Evolutionary conservation across 1,140 invertebrate genomes (phyloP).

Genomic region (Magallana gigas): DNA sequence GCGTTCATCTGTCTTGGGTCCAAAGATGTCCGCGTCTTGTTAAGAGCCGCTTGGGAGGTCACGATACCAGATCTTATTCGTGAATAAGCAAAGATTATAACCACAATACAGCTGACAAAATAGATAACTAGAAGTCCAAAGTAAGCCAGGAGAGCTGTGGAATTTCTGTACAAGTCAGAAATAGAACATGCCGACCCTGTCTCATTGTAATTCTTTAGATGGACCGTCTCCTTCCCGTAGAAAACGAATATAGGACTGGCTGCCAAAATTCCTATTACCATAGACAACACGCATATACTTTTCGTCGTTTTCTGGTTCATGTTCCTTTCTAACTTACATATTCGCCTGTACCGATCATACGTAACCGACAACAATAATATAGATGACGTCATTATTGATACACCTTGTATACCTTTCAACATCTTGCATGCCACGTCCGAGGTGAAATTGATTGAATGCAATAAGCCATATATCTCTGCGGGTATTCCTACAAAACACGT

Average conservation of each 20-base stretch:
- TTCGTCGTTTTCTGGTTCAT: not conserved
- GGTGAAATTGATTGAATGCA: not conserved
- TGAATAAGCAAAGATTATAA: not conserved
- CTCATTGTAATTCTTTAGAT: not conserved
- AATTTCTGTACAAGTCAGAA: not conserved
- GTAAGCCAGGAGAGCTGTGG: not conserved
- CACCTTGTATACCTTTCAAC: not conserved
- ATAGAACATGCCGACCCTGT: not conserved
- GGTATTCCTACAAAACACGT: not conserved
- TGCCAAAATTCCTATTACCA: not conserved
- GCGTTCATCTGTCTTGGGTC: not conserved
- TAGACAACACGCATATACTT: not conserved
- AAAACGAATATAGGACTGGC: not conserved
- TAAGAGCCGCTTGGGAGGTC: not conserved
- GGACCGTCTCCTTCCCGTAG: not conserved
- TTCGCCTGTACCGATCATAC: not conserved
- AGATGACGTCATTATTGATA: slow-evolving; percentile 16
- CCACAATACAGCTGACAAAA: not conserved
- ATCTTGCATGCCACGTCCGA: not conserved
- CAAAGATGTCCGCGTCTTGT: not conserved
- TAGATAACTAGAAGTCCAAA: not conserved
- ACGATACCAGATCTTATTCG: not conserved
- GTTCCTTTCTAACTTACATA: slow-evolving; percentile 5
- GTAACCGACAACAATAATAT: not conserved
- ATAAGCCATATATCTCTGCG: not conserved